Conservation (phyloP, 2,888 invertebrate species). For the Leucania comma region DNA sequence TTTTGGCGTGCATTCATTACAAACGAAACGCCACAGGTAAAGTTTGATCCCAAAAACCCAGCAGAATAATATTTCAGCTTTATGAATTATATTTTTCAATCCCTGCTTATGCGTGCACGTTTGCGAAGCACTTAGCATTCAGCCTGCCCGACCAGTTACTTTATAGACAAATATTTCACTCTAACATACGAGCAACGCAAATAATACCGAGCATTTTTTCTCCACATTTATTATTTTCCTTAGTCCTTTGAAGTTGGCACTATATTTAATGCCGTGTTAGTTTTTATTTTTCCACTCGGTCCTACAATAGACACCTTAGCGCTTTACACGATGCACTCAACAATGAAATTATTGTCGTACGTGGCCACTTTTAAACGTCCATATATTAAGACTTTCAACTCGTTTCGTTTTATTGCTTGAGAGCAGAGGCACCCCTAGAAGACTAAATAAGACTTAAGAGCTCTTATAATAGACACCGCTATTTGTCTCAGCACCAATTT, state of each 20-base stretch:
- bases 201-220: constrained; percentile 73
- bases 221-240: constrained; percentile 68
- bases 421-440: constrained; percentile 28
- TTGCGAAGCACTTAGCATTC: constrained; percentile 80
- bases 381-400: constrained; percentile 20
- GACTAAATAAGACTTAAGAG: constrained; percentile 43
- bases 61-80: constrained; percentile 55
- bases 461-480: constrained; percentile 51
- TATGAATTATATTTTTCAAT: constrained; percentile 71
- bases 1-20: constrained; percentile 35
- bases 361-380: constrained; percentile 34
- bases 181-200: constrained; percentile 75
- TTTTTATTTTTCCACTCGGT: constrained; percentile 57
- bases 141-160: constrained; percentile 74
- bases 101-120: constrained; percentile 71
- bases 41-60: constrained; percentile 31
- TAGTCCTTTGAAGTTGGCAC: constrained; percentile 72
- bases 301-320: constrained; percentile 44
- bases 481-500: constrained; percentile 58
- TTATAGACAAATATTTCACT: constrained; percentile 82
- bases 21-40: constrained; percentile 46
- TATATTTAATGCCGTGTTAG: constrained; percentile 70
- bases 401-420: constrained; percentile 32
- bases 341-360: constrained; percentile 31
- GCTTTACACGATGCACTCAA: constrained; percentile 31